Percentiles rank a stretch among this genome's conserved stretches.
phyloP scores from a whole-genome alignment of 1,140 invertebrate species.

The Acromyrmex charruanus region DNA sequence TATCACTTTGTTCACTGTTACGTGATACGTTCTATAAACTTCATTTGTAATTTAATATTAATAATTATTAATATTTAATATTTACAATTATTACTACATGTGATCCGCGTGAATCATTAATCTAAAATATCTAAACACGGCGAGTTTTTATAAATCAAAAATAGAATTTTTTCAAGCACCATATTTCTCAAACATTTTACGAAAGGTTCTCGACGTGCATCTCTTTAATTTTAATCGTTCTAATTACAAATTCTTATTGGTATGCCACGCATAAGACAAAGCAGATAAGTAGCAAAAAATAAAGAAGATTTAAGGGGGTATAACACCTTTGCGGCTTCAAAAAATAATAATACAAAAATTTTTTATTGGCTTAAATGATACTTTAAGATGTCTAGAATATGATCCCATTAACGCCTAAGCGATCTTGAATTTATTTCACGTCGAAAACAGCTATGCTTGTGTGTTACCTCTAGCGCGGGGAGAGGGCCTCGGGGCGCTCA shows the following conservation, averaged over 20 bases:
- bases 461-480: too few relatives aligned
- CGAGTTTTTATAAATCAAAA: neutral
- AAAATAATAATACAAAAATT: too few relatives aligned
- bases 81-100: neutral
- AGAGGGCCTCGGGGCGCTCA: too few relatives aligned
- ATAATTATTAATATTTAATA: neutral
- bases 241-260: neutral
- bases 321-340: too few relatives aligned
- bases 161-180: neutral
- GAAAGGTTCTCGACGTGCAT: neutral
- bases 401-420: too few relatives aligned
- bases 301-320: neutral
- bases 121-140: neutral
- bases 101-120: neutral
- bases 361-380: too few relatives aligned
- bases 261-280: neutral
- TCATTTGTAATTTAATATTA: neutral
- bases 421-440: too few relatives aligned
- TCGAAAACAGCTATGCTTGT: too few relatives aligned
- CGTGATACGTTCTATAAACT: neutral
- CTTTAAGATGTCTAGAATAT: too few relatives aligned
- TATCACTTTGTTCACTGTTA: neutral
- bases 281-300: neutral
- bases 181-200: neutral
- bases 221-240: neutral